Conservation (phyloP, 2,113 vertebrate species). For the Apteryx mantelli region DNA sequence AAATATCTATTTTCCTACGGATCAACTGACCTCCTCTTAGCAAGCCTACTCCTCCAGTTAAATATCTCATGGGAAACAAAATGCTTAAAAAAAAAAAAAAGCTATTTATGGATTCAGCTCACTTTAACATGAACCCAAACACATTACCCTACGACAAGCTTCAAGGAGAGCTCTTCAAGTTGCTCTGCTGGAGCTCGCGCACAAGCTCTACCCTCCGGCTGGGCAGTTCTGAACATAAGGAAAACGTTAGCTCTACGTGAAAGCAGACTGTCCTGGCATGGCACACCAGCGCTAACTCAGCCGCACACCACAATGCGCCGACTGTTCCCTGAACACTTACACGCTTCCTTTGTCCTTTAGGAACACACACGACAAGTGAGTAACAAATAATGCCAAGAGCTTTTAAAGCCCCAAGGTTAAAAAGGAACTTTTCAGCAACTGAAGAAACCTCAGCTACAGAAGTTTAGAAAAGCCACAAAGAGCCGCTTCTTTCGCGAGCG, state of each 20-base stretch:
- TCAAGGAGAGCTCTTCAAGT: background rate
- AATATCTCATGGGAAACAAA: background rate
- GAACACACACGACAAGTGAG: conserved; percentile 28
- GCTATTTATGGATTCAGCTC: background rate
- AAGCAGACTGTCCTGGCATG: conserved; percentile 4
- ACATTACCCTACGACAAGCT: background rate
- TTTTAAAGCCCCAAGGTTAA: conserved; percentile 43
- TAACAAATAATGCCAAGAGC: conserved; percentile 32
- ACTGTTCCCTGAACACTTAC: conserved; percentile 41
- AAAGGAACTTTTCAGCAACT: conserved; percentile 32
- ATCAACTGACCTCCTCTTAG: background rate
- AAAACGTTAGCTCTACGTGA: background rate
- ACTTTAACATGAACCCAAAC: background rate
- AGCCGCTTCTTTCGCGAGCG: background rate
- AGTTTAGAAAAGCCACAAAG: conserved; percentile 49
- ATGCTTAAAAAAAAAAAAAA: background rate
- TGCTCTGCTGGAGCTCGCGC: background rate
- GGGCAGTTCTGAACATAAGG: background rate
- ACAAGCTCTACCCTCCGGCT: background rate
- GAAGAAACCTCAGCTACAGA: background rate
- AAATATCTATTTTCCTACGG: background rate
- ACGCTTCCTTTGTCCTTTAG: conserved; percentile 53
- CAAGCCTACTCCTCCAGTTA: background rate
- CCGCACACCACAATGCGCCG: conserved; percentile 13
- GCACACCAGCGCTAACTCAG: conserved; percentile 42